Base-by-base conservation (phyloP, 1,140 invertebrate genomes). In the Micrasema longulum region DNA sequence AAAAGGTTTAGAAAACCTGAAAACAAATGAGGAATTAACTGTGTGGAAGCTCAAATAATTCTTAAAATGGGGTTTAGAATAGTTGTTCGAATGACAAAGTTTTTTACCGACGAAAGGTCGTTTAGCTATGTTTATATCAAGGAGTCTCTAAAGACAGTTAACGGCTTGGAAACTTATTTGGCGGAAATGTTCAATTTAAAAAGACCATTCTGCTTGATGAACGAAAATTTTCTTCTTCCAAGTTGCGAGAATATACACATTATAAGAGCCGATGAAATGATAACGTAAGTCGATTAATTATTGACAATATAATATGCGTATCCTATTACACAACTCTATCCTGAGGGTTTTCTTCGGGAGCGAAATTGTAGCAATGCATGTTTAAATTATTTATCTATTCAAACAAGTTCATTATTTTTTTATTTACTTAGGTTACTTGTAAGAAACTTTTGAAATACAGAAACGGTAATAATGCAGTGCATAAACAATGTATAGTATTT, bases 171-270 rank as follows among this genome's bases (percentile, higher is more conserved):
- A 36, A 18, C 45, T n/a, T 35, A 53, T 26, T 36, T 76, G 16
- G 26, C 12, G 5, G 31, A 52, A 3, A 31, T 64, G 11, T 76
- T 73, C 41, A 12, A 36, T 26, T 47, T 76, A n/a, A 14, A 47
- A 1, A 63, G 71, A 20, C 45, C 22, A 16, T 71, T 76, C 36
- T 73, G 68, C 45, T 48, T 76, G 2, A 57, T 70, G 52, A 73
- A 57, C 5, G 68, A 71, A 26, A 64, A 53, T 12, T 65, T 36
- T 26, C 26, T 76, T 50, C 64, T 76, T 20, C 74, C 74, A 14
- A 43, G 31, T 36, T 67, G 26, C 35, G 71, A 76, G 45, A 60
- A 55, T 35, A 72, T 60, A 16, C 12, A 31, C 22, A 31, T 65
- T 48, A 23, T 71, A 36, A 4, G 38, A 64, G 50, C 47, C 2